Percentiles rank a stretch among this genome's conserved stretches.
These are phyloP conservation scores for Dipodomys merriami DNA, from an alignment of 2,113 vertebrate genomes.

Conservation along the genomic window DNA sequence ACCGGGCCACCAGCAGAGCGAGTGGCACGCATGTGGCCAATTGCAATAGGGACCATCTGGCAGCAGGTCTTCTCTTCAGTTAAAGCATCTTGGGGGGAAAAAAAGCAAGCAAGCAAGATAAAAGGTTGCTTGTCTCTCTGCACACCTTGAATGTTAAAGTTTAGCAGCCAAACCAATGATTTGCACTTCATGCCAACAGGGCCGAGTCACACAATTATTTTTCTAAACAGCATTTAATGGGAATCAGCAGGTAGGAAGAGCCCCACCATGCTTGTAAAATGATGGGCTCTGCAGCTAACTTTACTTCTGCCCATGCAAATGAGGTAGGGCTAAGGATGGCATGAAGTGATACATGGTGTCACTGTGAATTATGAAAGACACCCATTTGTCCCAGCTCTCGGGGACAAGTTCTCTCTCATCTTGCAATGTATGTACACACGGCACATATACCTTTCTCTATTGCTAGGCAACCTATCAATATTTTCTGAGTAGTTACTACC, in stretches of 20 bases:
- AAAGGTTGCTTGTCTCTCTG: neutral
- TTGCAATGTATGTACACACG: neutral
- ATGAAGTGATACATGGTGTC: neutral
- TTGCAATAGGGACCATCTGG: conserved; percentile 48
- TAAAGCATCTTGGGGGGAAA: conserved; percentile 70
- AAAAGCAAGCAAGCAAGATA: neutral
- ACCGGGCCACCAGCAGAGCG: conserved; percentile 77
- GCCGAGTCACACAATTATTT: conserved; percentile 7
- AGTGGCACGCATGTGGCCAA: conserved; percentile 55
- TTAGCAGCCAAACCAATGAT: conserved; percentile 63
- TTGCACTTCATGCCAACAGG: conserved; percentile 66
- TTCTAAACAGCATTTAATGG: conserved; percentile 72
- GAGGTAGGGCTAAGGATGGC: neutral
- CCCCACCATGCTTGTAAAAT: conserved; percentile 44
- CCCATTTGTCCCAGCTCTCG: neutral
- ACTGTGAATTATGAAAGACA: conserved; percentile 13
- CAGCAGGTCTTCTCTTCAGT: conserved; percentile 44
- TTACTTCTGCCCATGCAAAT: conserved; percentile 49
- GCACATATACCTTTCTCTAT: neutral
- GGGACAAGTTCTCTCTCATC: neutral
- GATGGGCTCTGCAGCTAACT: conserved; percentile 34
- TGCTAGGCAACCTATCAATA: neutral
- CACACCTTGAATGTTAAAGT: conserved; percentile 56
- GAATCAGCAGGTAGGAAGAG: conserved; percentile 74
- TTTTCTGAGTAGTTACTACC: neutral